Conservation (phyloP, 1,140 invertebrate genomes). For the Brachystomella parvula region DNA sequence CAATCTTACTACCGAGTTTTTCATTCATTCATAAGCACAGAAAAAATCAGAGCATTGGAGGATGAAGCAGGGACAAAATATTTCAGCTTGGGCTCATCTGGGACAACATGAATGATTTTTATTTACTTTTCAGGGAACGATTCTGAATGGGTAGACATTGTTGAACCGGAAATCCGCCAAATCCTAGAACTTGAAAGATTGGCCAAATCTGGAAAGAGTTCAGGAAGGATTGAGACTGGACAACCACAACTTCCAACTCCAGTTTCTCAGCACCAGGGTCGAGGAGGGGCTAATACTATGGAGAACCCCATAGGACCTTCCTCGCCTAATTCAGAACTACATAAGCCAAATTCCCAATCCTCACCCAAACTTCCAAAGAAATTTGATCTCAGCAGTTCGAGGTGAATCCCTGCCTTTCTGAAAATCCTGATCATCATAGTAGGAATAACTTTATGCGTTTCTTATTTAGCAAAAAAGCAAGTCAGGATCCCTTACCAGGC, state of each 20-base stretch:
- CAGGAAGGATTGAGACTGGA: not conserved
- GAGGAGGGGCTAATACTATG: not conserved
- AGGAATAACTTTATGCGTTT: not conserved
- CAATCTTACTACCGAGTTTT: no score
- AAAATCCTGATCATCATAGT: not conserved
- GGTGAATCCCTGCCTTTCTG: conserved; percentile 20
- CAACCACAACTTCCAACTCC: not conserved
- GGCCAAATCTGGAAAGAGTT: no score
- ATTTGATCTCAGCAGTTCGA: conserved; percentile 35
- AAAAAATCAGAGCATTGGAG: no score
- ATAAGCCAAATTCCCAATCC: conserved; percentile 12
- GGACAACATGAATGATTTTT: no score
- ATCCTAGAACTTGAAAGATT: conserved; percentile 55
- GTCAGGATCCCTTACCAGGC: conserved; percentile 20
- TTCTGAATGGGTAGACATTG: conserved; percentile 73
- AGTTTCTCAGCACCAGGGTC: conserved; percentile 9
- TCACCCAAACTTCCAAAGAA: conserved; percentile 35
- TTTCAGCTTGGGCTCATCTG: no score
- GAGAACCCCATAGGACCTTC: not conserved
- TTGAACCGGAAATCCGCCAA: conserved; percentile 67
- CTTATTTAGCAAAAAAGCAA: conserved; percentile 34
- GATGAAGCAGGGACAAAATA: no score
- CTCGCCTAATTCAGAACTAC: not conserved
- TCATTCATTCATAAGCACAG: no score
- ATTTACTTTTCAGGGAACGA: conserved; percentile 50